A percentile compares a stretch with the other conserved stretches of the same genome.
Conservation (phyloP, 2,888 invertebrate species). For the Drosophila testacea region DNA sequence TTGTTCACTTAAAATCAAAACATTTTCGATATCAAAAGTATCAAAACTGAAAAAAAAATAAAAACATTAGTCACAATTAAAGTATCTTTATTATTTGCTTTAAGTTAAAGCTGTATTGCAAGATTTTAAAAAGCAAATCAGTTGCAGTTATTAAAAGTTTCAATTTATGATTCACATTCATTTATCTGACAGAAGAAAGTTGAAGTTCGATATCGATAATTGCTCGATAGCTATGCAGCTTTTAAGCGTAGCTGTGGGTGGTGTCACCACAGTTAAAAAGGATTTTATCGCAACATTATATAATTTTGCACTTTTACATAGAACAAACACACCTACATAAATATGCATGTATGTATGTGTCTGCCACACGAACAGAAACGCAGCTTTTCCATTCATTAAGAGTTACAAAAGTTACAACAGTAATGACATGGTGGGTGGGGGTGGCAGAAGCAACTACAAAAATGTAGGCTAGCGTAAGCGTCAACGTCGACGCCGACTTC, state of each 20-base stretch:
- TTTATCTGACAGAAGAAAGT: background rate
- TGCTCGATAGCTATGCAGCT: background rate
- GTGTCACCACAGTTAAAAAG: slow-evolving; percentile 27
- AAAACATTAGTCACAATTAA: too few relatives aligned
- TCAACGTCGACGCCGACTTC: slow-evolving; percentile 18
- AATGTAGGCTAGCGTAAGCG: slow-evolving; percentile 55
- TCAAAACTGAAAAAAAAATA: background rate
- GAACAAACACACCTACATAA: slow-evolving; percentile 14
- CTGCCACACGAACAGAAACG: background rate
- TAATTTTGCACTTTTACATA: slow-evolving; percentile 50
- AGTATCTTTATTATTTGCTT: too few relatives aligned
- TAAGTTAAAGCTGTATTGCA: too few relatives aligned
- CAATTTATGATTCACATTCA: too few relatives aligned
- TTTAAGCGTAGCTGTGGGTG: slow-evolving; percentile 15
- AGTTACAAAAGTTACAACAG: slow-evolving; percentile 50
- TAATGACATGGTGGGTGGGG: slow-evolving; percentile 7
- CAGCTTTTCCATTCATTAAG: slow-evolving; percentile 55
- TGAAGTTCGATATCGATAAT: background rate
- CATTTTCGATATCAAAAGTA: background rate
- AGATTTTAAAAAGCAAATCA: too few relatives aligned
- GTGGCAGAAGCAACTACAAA: slow-evolving; percentile 27
- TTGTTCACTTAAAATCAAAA: too few relatives aligned
- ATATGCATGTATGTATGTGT: background rate
- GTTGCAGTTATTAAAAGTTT: too few relatives aligned
- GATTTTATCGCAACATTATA: slow-evolving; percentile 45